Evolutionary conservation across 2,113 vertebrate species (phyloP).

Genomic region (Peromyscus polionotus): DNA sequence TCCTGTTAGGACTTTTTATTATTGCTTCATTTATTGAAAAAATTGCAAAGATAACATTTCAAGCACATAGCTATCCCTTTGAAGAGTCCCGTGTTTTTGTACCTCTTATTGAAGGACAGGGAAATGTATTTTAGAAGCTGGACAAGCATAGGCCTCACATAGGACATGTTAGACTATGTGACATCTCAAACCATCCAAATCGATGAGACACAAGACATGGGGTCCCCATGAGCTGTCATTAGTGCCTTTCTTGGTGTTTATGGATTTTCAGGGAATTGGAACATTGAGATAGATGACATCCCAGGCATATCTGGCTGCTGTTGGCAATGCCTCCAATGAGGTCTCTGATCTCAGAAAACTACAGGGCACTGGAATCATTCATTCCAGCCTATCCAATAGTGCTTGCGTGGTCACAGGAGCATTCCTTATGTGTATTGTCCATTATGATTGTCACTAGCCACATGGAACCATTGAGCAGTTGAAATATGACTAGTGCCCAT

Average conservation of each 20-base stretch:
- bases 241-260: neutral
- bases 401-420: neutral
- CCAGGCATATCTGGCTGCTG: neutral
- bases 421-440: neutral
- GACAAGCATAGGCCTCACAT: neutral
- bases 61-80: neutral
- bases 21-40: conserved; percentile 42
- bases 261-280: neutral
- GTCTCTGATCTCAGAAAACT: neutral
- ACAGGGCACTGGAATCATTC: neutral
- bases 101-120: neutral
- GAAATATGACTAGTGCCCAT: neutral
- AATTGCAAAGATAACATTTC: neutral
- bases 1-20: neutral
- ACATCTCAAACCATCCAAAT: neutral
- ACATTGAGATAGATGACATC: neutral
- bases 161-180: neutral
- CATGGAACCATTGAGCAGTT: neutral
- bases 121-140: neutral
- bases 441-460: neutral
- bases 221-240: neutral
- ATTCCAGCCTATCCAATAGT: neutral
- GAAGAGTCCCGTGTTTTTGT: neutral
- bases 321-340: neutral
- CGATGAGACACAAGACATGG: neutral